Evolutionary conservation across 2,888 invertebrate genomes (phyloP).

Genomic region (Prosopocoilus inquinatus): DNA sequence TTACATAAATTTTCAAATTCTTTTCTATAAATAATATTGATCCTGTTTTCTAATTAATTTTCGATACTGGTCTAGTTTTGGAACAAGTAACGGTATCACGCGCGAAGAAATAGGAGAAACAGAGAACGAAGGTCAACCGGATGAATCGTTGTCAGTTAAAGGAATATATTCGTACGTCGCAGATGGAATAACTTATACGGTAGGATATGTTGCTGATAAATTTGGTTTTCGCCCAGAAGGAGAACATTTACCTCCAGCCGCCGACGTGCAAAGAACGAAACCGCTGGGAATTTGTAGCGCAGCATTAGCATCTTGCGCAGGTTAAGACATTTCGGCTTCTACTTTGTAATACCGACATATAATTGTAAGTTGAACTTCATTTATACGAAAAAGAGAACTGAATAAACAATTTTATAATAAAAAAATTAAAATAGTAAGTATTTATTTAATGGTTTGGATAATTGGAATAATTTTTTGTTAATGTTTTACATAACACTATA

Average conservation of each 20-base stretch:
- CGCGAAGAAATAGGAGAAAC: slow-evolving; percentile 49
- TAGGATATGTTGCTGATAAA: slow-evolving; percentile 55
- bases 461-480: too few relatives aligned
- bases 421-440: too few relatives aligned
- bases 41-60: too few relatives aligned
- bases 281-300: slow-evolving; percentile 43
- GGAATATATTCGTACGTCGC: slow-evolving; percentile 51
- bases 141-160: slow-evolving; percentile 49
- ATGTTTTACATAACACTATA: too few relatives aligned
- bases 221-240: slow-evolving; percentile 55
- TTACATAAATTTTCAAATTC: too few relatives aligned
- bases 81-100: slow-evolving; percentile 51
- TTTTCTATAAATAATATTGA: too few relatives aligned
- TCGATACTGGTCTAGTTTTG: slow-evolving; percentile 40
- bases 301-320: slow-evolving; percentile 42
- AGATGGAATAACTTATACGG: slow-evolving; percentile 52
- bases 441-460: too few relatives aligned
- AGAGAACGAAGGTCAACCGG: slow-evolving; percentile 50
- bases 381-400: too few relatives aligned
- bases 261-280: slow-evolving; percentile 35
- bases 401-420: too few relatives aligned
- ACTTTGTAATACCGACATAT: too few relatives aligned
- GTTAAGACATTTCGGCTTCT: slow-evolving; percentile 14
- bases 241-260: slow-evolving; percentile 35
- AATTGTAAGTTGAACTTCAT: too few relatives aligned